phyloP scores from a whole-genome alignment of 2,797 vertebrate genomes.

The Tenualosa ilisha region DNA sequence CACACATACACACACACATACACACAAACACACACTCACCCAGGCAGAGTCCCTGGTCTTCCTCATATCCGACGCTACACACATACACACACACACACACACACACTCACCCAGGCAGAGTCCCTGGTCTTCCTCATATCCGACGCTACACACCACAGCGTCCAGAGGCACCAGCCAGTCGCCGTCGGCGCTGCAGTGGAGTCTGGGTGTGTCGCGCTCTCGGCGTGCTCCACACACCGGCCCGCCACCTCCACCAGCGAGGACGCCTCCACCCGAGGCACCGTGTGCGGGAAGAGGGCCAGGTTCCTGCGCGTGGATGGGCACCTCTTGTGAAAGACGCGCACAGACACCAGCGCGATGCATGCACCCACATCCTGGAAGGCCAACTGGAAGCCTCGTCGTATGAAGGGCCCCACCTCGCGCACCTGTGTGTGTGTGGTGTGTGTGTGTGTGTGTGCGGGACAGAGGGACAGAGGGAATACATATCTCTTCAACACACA shows the following conservation, averaged over 20 bases:
- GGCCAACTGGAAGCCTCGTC: conserved; percentile 92
- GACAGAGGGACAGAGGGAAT: too few species aligned
- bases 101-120: conserved; percentile 69
- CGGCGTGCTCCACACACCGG: conserved; percentile 92
- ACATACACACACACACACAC: not conserved
- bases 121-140: conserved; percentile 91
- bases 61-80: too few species aligned
- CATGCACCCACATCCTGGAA: conserved; percentile 94
- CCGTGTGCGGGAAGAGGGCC: conserved; percentile 93
- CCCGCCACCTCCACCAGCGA: conserved; percentile 96
- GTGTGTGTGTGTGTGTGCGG: too few species aligned
- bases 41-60: too few species aligned
- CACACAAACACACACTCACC: not conserved
- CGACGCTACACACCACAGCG: conserved; percentile 89
- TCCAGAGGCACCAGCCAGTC: conserved; percentile 97
- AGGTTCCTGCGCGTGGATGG: conserved; percentile 91
- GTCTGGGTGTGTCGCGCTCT: conserved; percentile 91
- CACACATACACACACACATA: not conserved
- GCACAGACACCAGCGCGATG: conserved; percentile 75
- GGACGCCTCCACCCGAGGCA: conserved; percentile 88
- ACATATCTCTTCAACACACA: too few species aligned
- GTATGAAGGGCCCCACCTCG: conserved; percentile 90
- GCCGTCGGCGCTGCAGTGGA: conserved; percentile 96
- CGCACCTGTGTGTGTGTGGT: conserved; percentile 67
- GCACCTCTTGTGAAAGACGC: conserved; percentile 97